phyloP scores from a whole-genome alignment of 2,113 vertebrate genomes.

The Nothocercus julius region DNA sequence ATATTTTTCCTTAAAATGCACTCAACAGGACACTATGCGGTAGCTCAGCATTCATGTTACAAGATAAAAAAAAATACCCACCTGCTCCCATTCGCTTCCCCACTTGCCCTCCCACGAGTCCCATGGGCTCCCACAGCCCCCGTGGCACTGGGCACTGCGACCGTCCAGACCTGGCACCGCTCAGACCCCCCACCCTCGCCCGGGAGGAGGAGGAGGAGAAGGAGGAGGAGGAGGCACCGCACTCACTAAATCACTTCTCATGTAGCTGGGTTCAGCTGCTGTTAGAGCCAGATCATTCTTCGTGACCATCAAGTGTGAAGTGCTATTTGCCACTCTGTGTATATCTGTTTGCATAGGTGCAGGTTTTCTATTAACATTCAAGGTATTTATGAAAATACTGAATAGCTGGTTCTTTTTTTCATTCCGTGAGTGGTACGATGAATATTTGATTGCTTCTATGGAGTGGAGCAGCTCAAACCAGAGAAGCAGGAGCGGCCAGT shows the following conservation, averaged over 20 bases:
- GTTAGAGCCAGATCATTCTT: not conserved
- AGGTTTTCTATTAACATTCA: not conserved
- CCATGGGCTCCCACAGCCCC: rapidly evolving
- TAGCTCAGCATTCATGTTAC: no score
- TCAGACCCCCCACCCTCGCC: not conserved
- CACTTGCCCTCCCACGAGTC: rapidly evolving
- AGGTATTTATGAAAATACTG: not conserved
- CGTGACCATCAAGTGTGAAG: not conserved
- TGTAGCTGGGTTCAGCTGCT: not conserved
- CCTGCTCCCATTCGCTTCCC: not conserved
- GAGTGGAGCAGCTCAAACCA: not conserved
- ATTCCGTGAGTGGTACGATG: not conserved
- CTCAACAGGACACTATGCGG: not conserved
- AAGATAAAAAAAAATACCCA: not conserved
- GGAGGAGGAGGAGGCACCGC: not conserved
- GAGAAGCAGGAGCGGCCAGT: not conserved
- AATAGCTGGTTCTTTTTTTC: not conserved
- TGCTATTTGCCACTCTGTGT: not conserved
- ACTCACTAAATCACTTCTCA: not conserved
- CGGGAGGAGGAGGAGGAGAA: no score
- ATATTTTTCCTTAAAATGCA: not conserved
- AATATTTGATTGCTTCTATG: not conserved
- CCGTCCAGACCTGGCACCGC: rapidly evolving
- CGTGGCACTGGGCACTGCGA: rapidly evolving
- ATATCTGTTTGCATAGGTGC: not conserved